Evolutionary conservation across 2,113 vertebrate species (phyloP).

Genomic region (Poeciliopsis retropinna): DNA sequence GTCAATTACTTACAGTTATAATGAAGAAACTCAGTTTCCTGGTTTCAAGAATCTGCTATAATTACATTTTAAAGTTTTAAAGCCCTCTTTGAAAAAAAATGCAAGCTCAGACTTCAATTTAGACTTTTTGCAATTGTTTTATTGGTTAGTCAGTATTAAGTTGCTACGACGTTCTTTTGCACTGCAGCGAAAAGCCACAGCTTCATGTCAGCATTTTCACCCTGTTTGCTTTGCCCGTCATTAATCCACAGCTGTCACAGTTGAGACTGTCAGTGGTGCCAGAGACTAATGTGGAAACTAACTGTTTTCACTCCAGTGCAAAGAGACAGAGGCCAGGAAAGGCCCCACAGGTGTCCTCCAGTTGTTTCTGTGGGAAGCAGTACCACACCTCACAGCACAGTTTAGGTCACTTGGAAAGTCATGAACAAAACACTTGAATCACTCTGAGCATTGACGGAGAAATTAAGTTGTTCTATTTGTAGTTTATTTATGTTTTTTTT

Average conservation of each 20-base stretch:
- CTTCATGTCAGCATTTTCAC: conserved; percentile 2
- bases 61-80: neutral
- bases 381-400: neutral
- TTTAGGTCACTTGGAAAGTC: neutral
- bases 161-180: neutral
- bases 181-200: conserved; percentile 9
- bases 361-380: neutral
- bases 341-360: conserved; percentile 21
- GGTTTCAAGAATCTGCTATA: neutral
- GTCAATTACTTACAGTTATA: neutral
- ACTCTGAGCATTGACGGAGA: neutral
- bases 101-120: neutral
- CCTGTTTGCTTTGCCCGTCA: conserved; percentile 19
- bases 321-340: conserved; percentile 39
- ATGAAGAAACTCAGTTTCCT: neutral
- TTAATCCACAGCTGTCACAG: conserved; percentile 27
- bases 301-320: conserved; percentile 54
- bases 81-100: neutral
- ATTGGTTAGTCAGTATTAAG: neutral
- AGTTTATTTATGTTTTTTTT: neutral
- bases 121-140: neutral
- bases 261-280: conserved; percentile 11
- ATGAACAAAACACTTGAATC: neutral
- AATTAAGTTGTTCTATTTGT: neutral
- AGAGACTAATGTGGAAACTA: conserved; percentile 41